Conservation (phyloP, 2,797 vertebrate genomes). For the Mycteria americana region DNA sequence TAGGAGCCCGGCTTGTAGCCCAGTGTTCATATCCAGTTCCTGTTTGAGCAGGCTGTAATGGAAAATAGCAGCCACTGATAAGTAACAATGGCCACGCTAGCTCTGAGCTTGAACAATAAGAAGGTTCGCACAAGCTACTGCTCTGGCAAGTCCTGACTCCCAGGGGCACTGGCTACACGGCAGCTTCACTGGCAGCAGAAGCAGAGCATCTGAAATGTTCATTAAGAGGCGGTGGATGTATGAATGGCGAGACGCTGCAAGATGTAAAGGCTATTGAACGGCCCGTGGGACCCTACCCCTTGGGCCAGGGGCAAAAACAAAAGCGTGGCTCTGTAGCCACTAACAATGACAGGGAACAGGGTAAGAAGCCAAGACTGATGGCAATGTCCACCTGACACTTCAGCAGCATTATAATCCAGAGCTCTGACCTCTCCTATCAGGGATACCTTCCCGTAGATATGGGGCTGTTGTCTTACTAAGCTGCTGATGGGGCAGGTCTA, state of each 20-base stretch:
- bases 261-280: accelerated
- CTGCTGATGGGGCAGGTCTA: background rate
- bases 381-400: background rate
- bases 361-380: background rate
- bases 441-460: accelerated
- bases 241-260: background rate
- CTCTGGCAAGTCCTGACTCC: constrained; percentile 42
- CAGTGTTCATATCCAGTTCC: constrained; percentile 1
- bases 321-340: background rate
- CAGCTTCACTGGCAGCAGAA: background rate
- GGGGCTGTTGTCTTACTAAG: background rate
- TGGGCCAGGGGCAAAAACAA: background rate
- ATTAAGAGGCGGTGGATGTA: background rate
- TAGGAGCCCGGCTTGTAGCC: constrained; percentile 32
- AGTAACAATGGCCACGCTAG: background rate
- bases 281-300: too few relatives aligned
- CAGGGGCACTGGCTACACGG: background rate
- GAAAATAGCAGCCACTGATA: constrained; percentile 53
- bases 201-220: background rate
- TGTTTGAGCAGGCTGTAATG: background rate
- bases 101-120: background rate
- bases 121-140: constrained; percentile 16
- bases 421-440: background rate
- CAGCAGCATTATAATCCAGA: background rate
- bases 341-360: background rate